A percentile compares a stretch with the other conserved stretches of the same genome.
These are phyloP conservation scores for Pecten maximus DNA, from an alignment of 2,888 invertebrate species.

Conservation along the genomic window DNA sequence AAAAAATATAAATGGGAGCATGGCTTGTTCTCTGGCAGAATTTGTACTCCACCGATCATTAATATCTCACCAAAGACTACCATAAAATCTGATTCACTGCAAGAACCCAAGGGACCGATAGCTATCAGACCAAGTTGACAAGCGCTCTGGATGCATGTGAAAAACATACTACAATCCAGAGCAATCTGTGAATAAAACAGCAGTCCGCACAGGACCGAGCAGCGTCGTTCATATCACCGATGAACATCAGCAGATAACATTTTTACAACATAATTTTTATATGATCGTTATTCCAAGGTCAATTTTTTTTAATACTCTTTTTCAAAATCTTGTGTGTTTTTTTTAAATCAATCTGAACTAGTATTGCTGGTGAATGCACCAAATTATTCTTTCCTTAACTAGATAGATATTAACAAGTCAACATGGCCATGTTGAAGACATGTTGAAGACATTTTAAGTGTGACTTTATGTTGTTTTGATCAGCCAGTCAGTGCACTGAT, in stretches of 20 bases:
- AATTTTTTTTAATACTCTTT: not conserved
- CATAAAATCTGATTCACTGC: not conserved
- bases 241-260: not conserved
- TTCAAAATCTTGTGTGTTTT: not conserved
- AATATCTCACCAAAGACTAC: conserved; percentile 18
- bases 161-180: conserved; percentile 5
- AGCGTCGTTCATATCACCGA: not conserved
- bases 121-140: conserved; percentile 33
- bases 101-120: not conserved
- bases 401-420: not conserved
- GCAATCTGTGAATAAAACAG: conserved; percentile 23
- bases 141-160: conserved; percentile 18
- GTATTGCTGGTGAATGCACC: not conserved
- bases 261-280: not conserved
- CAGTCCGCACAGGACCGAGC: not conserved
- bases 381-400: not conserved
- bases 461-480: not conserved
- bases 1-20: not conserved
- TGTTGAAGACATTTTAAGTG: not conserved
- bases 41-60: not conserved
- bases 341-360: not conserved
- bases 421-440: not conserved
- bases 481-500: not conserved
- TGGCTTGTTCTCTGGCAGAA: not conserved
- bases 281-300: not conserved